Evolutionary conservation across 2,113 vertebrate species (phyloP).

Genomic region (Bubalus kerabau): DNA sequence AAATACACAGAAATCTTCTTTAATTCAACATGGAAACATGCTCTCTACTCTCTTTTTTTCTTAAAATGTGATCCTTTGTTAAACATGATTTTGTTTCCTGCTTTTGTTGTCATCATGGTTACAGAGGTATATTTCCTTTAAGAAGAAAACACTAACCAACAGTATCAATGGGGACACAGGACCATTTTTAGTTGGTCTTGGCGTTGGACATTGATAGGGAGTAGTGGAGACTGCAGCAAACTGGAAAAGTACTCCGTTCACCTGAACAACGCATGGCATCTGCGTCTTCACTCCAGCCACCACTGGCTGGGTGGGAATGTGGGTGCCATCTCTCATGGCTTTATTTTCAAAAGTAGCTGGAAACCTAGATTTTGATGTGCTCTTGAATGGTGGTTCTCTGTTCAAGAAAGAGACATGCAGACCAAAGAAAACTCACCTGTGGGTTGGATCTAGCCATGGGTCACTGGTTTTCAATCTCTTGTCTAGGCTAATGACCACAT

Average conservation of each 20-base stretch:
- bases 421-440: neutral
- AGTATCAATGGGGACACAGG: neutral
- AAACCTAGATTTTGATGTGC: neutral
- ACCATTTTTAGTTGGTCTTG: neutral
- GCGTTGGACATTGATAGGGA: neutral
- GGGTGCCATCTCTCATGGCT: neutral
- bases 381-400: neutral
- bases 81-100: neutral
- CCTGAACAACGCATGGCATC: fast-evolving
- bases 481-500: neutral
- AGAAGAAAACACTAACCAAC: neutral
- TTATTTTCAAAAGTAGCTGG: neutral
- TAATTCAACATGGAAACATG: neutral
- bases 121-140: neutral
- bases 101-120: neutral
- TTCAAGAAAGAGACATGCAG: neutral
- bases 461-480: neutral
- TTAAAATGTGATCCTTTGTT: neutral
- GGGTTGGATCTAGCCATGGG: fast-evolving
- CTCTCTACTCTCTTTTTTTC: neutral
- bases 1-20: neutral
- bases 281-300: neutral
- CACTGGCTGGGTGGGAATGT: neutral
- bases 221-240: neutral
- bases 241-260: fast-evolving